Conservation (phyloP, 2,888 invertebrate genomes). For the Sesia apiformis region DNA sequence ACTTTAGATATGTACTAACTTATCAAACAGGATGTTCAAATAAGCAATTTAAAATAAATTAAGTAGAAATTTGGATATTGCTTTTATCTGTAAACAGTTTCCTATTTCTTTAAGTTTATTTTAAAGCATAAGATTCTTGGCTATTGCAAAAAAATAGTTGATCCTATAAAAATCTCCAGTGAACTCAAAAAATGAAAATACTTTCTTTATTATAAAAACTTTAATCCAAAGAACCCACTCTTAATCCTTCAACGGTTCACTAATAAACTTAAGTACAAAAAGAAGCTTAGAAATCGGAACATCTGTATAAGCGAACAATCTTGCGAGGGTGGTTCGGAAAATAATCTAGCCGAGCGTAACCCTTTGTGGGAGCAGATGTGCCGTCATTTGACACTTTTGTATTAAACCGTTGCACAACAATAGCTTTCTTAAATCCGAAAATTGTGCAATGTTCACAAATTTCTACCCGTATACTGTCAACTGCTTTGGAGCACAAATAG, state of each 20-base stretch:
- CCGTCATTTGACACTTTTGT: slow-evolving; percentile 76
- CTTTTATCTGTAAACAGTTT: too few species aligned
- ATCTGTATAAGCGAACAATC: slow-evolving; percentile 70
- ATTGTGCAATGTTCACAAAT: slow-evolving; percentile 65
- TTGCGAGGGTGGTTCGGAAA: slow-evolving; percentile 72
- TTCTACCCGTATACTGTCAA: slow-evolving; percentile 66
- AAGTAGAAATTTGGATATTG: background rate
- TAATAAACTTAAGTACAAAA: slow-evolving; percentile 27
- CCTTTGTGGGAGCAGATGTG: slow-evolving; percentile 72
- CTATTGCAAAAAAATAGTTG: too few species aligned
- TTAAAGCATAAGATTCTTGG: too few species aligned
- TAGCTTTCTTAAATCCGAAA: slow-evolving; percentile 71
- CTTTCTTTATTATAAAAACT: too few species aligned
- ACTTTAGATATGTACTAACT: slow-evolving; percentile 24
- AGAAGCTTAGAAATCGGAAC: slow-evolving; percentile 36
- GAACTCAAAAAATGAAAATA: too few species aligned
- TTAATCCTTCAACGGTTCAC: slow-evolving; percentile 22
- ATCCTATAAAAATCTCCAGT: too few species aligned
- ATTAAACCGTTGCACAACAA: slow-evolving; percentile 75
- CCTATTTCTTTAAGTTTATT: too few species aligned
- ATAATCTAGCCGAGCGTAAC: slow-evolving; percentile 70
- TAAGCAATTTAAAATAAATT: slow-evolving; percentile 1
- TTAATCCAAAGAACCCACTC: slow-evolving; percentile 10
- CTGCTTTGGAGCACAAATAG: slow-evolving; percentile 37
- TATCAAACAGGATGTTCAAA: slow-evolving; percentile 37